Evolutionary conservation across 1,140 invertebrate genomes (phyloP).

Genomic region (Lamellibrachia luymesi): DNA sequence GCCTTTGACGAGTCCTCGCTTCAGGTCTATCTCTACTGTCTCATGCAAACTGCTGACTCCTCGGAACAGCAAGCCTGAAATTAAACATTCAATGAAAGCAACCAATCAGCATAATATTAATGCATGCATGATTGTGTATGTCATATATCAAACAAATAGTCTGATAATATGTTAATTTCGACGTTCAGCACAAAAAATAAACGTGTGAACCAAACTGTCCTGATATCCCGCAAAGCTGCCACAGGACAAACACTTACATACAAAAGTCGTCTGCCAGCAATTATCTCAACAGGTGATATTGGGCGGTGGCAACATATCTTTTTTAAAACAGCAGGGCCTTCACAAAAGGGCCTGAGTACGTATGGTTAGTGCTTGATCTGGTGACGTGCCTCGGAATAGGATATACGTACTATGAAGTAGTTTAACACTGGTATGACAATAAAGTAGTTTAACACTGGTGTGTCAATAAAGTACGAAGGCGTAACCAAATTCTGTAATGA

Average conservation of each 20-base stretch:
- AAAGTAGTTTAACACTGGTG: background rate
- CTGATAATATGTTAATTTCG: background rate
- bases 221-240: background rate
- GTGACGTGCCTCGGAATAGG: background rate
- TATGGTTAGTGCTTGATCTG: background rate
- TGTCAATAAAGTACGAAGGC: background rate
- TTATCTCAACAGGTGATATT: background rate
- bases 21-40: constrained; percentile 36
- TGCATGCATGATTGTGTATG: background rate
- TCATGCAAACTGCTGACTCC: background rate
- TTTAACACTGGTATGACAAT: background rate
- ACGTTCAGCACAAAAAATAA: background rate
- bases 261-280: background rate
- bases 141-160: background rate
- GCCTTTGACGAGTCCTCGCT: constrained; percentile 44
- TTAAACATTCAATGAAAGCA: background rate
- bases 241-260: background rate
- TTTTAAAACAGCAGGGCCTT: background rate
- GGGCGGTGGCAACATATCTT: background rate
- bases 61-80: background rate
- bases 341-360: background rate
- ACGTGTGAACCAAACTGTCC: background rate
- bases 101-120: background rate
- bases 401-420: background rate
- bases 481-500: background rate